Conservation (phyloP, 2,888 invertebrate genomes). For the Bellardia bayeri region DNA sequence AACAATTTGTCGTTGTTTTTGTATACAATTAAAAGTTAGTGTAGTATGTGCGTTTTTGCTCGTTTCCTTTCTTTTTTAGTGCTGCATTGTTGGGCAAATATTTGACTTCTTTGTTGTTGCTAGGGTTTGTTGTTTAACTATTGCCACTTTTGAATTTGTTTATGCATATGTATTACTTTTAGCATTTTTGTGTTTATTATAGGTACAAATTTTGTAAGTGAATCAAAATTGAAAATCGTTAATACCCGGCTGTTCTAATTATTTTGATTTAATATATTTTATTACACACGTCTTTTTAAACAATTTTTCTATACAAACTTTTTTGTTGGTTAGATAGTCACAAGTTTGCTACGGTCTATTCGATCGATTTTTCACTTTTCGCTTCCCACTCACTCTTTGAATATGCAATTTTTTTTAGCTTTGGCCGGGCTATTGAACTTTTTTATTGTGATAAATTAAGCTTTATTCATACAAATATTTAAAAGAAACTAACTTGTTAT, state of each 20-base stretch:
- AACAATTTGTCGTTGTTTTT: conserved; percentile 20
- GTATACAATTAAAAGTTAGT: conserved; percentile 30
- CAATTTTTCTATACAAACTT: conserved; percentile 26
- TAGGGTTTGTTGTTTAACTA: background rate
- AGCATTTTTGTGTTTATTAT: conserved; percentile 5
- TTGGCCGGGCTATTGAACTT: conserved; percentile 61
- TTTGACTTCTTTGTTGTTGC: background rate
- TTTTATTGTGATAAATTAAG: background rate
- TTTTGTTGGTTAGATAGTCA: conserved; percentile 47
- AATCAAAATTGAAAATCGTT: background rate
- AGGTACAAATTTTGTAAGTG: background rate
- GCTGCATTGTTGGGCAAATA: conserved; percentile 22
- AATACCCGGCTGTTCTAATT: conserved; percentile 19
- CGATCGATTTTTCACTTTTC: conserved; percentile 62
- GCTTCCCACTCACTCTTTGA: conserved; percentile 34
- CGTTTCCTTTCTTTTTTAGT: conserved; percentile 8
- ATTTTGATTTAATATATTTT: conserved; percentile 5
- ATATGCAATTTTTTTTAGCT: conserved; percentile 19
- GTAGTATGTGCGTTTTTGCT: conserved; percentile 25
- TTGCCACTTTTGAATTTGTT: background rate
- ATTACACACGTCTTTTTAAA: conserved; percentile 21
- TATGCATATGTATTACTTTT: too few relatives aligned
- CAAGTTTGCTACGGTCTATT: conserved; percentile 31
- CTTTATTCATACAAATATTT: background rate
- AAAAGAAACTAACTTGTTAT: background rate